These are phyloP conservation scores for Nothobranchius furzeri DNA, from an alignment of 2,113 vertebrate species.

Conservation along the genomic window DNA sequence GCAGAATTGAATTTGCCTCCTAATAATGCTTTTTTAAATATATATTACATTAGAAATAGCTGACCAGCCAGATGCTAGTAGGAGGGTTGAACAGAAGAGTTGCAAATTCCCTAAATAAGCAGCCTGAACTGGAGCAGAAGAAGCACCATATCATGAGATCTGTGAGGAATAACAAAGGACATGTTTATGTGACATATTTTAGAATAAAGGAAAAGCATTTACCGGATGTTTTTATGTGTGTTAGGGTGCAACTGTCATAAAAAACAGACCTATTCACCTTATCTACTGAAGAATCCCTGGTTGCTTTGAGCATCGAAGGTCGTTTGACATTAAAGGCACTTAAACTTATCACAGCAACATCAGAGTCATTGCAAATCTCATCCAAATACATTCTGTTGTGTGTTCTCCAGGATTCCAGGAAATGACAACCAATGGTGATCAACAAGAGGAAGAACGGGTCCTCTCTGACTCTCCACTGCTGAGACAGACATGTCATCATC, in stretches of 20 bases:
- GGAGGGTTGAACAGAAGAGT: constrained; percentile 7
- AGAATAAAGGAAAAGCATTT: not conserved
- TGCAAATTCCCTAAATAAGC: constrained; percentile 26
- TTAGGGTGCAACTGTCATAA: not conserved
- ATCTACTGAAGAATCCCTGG: not conserved
- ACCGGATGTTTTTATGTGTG: not conserved
- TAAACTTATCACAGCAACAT: not conserved
- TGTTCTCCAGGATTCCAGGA: no score
- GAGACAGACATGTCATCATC: no score
- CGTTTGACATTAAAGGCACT: not conserved
- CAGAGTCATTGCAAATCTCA: not conserved
- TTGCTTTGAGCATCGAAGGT: not conserved
- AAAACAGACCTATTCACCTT: not conserved
- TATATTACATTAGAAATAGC: constrained; percentile 45
- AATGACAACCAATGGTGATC: no score
- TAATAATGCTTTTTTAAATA: constrained; percentile 53
- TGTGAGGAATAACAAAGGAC: constrained; percentile 16
- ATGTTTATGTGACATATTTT: not conserved
- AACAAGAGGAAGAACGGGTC: no score
- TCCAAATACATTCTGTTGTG: not conserved
- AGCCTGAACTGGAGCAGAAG: constrained; percentile 13
- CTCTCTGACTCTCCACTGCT: no score
- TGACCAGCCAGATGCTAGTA: constrained; percentile 30
- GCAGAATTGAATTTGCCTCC: constrained; percentile 55
- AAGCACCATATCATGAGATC: constrained; percentile 26